Percentiles rank a stretch among this genome's conserved stretches.
phyloP scores from a whole-genome alignment of 2,888 invertebrate species.

The Adelognathus sp. region DNA sequence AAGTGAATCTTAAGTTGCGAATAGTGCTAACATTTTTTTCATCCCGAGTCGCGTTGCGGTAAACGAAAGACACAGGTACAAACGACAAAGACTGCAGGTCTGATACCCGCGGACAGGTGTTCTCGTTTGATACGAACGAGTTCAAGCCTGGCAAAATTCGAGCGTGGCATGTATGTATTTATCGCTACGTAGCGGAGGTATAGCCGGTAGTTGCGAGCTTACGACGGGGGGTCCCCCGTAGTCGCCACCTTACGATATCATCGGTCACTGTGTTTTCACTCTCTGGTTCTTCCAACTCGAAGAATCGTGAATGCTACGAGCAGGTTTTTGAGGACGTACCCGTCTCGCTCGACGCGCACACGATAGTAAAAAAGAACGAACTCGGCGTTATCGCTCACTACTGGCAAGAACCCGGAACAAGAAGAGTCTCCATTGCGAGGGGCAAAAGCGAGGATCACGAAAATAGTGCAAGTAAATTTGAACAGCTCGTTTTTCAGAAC shows the following conservation, averaged over 20 bases:
- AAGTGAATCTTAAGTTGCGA: background rate
- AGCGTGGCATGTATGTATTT: constrained; percentile 31
- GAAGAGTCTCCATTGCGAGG: too few relatives aligned
- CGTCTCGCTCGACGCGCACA: constrained; percentile 38
- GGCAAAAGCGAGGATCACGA: background rate
- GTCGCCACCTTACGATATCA: constrained; percentile 37
- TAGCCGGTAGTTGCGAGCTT: constrained; percentile 15
- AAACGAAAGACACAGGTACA: constrained; percentile 35
- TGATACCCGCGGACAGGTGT: constrained; percentile 29
- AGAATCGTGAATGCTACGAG: constrained; percentile 20
- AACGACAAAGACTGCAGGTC: constrained; percentile 43
- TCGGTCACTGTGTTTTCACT: background rate
- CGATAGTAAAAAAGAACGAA: constrained; percentile 39
- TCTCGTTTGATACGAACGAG: constrained; percentile 33
- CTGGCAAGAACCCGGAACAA: constrained; percentile 8
- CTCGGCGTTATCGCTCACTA: constrained; percentile 29
- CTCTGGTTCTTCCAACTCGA: constrained; percentile 17
- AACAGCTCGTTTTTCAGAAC: too few relatives aligned
- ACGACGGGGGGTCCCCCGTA: constrained; percentile 15
- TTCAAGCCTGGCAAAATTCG: constrained; percentile 29
- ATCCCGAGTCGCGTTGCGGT: background rate
- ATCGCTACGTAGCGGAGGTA: constrained; percentile 36
- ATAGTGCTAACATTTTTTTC: background rate
- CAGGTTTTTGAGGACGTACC: constrained; percentile 18
- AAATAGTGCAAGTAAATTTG: background rate